Evolutionary conservation across 2,888 invertebrate genomes (phyloP).

Genomic region (Hirtodrosophila cameraria): DNA sequence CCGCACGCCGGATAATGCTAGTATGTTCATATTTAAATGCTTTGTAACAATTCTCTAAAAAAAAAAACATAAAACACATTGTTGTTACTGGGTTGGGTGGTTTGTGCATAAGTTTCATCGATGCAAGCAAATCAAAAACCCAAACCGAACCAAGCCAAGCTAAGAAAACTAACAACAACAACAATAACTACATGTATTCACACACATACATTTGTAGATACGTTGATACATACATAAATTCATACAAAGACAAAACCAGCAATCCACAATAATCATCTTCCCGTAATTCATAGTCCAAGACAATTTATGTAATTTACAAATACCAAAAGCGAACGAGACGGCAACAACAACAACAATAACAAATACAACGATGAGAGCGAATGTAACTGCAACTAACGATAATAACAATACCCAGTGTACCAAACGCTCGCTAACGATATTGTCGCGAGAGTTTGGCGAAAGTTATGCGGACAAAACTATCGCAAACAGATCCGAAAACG

Average conservation of each 20-base stretch:
- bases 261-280: constrained; percentile 78
- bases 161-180: constrained; percentile 23
- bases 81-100: constrained; percentile 37
- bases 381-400: constrained; percentile 79
- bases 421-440: no score
- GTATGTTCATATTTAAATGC: no score
- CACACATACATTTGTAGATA: constrained; percentile 27
- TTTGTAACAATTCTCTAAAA: constrained; percentile 77
- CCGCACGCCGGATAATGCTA: no score
- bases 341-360: constrained; percentile 19
- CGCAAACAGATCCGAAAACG: no score
- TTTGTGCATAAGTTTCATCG: constrained; percentile 51
- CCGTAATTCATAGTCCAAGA: constrained; percentile 78
- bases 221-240: constrained; percentile 5
- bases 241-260: constrained; percentile 41
- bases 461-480: no score
- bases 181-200: constrained; percentile 24
- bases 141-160: constrained; percentile 46
- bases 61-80: constrained; percentile 44
- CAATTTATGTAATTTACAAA: constrained; percentile 77
- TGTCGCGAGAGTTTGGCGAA: no score
- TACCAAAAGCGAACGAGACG: constrained; percentile 75
- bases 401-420: constrained; percentile 79
- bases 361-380: constrained; percentile 46
- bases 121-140: constrained; percentile 35